These are phyloP conservation scores for Latrodectus geometricus DNA, from an alignment of 1,140 invertebrate genomes.

Conservation along the genomic window DNA sequence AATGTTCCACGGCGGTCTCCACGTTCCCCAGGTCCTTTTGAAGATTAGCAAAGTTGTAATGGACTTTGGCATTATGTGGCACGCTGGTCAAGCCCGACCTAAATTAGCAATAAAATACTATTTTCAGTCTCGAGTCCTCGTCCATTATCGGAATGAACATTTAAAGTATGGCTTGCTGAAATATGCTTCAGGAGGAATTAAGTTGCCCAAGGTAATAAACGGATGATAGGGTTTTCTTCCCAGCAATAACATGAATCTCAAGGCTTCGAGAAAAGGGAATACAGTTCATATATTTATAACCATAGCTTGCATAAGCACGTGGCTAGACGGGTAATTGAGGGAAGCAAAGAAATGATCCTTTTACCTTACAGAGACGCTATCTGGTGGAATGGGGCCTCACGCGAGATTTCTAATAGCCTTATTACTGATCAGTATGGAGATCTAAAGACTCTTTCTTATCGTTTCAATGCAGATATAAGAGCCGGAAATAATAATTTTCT, in stretches of 20 bases:
- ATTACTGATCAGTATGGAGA: too few relatives aligned
- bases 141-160: constrained; percentile 54
- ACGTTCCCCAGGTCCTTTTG: constrained; percentile 79
- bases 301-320: constrained; percentile 11
- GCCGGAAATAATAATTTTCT: too few relatives aligned
- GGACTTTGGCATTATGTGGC: constrained; percentile 89
- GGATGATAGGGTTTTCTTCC: constrained; percentile 40
- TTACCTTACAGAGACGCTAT: too few relatives aligned
- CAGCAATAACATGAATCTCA: constrained; percentile 44
- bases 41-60: constrained; percentile 92
- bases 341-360: too few relatives aligned
- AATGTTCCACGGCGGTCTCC: constrained; percentile 81
- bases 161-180: constrained; percentile 30
- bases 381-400: too few relatives aligned
- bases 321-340: not conserved
- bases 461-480: too few relatives aligned
- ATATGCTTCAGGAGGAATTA: constrained; percentile 38
- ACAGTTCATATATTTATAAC: constrained; percentile 23
- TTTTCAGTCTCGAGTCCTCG: constrained; percentile 28
- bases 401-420: too few relatives aligned
- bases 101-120: constrained; percentile 63
- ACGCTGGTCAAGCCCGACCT: constrained; percentile 84
- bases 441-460: too few relatives aligned
- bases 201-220: constrained; percentile 12
- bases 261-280: not conserved